These are phyloP conservation scores for Drepanosiphum platanoidis DNA, from an alignment of 2,888 invertebrate genomes.

Conservation along the genomic window DNA sequence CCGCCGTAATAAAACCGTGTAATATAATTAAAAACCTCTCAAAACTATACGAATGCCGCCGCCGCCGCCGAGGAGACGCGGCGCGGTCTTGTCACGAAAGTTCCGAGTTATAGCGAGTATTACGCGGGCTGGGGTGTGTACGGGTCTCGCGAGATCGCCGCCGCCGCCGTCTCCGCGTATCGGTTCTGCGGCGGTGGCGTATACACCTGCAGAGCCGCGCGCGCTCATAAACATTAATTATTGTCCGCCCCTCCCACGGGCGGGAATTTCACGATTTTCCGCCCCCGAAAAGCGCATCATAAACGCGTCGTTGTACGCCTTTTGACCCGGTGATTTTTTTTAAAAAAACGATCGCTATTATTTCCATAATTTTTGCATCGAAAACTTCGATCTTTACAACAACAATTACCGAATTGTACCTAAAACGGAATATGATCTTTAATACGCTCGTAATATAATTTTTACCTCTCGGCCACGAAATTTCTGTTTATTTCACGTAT, in stretches of 20 bases:
- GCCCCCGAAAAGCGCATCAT: not conserved
- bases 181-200: not conserved
- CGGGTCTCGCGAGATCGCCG: not conserved
- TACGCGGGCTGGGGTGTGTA: not conserved
- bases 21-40: slow-evolving; percentile 1
- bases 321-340: too few relatives aligned
- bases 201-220: not conserved
- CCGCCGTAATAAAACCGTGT: not conserved
- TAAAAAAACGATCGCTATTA: too few relatives aligned
- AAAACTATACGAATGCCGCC: not conserved
- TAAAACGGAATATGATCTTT: too few relatives aligned
- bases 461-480: too few relatives aligned
- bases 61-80: not conserved
- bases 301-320: not conserved
- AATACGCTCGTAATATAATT: too few relatives aligned
- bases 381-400: too few relatives aligned
- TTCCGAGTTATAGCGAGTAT: not conserved
- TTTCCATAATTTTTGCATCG: too few relatives aligned
- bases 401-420: too few relatives aligned
- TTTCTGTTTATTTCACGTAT: too few relatives aligned
- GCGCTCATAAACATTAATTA: not conserved
- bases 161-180: not conserved
- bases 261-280: not conserved
- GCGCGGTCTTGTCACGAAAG: not conserved
- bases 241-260: not conserved